These are phyloP conservation scores for Elanus axillaris DNA, from an alignment of 2,113 vertebrate genomes.

Conservation along the genomic window DNA sequence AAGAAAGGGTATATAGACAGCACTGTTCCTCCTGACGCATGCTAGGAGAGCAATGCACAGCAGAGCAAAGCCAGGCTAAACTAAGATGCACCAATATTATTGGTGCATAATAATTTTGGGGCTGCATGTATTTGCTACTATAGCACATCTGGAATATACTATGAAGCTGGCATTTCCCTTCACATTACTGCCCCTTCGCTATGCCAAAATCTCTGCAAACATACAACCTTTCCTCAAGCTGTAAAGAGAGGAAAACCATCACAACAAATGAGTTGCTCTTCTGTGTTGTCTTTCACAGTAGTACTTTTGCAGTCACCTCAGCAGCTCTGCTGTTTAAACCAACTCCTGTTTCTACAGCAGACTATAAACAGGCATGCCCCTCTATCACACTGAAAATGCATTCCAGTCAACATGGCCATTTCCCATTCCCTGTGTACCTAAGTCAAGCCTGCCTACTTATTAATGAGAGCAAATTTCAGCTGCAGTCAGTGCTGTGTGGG, in stretches of 20 bases:
- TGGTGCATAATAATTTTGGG: not conserved
- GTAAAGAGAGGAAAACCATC: not conserved
- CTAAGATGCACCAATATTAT: not conserved
- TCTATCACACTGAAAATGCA: not conserved
- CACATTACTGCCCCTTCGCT: not conserved
- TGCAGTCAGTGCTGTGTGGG: not conserved
- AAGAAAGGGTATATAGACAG: not conserved
- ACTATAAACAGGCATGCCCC: not conserved
- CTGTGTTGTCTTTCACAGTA: not conserved
- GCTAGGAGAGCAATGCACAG: rapidly evolving
- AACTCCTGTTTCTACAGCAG: not conserved
- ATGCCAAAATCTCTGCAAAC: not conserved
- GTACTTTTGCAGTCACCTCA: not conserved
- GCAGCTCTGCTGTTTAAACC: not conserved
- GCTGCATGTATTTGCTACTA: not conserved
- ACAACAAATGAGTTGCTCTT: not conserved
- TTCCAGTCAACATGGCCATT: not conserved
- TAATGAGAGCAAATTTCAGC: not conserved
- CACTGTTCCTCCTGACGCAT: not conserved
- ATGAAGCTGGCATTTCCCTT: not conserved
- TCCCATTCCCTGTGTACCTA: not conserved
- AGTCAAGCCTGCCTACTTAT: not conserved
- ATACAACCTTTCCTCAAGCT: not conserved
- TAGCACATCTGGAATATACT: not conserved
- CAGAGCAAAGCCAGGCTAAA: not conserved